phyloP scores from a whole-genome alignment of 2,797 vertebrate species.

The Calcarius lapponicus region DNA sequence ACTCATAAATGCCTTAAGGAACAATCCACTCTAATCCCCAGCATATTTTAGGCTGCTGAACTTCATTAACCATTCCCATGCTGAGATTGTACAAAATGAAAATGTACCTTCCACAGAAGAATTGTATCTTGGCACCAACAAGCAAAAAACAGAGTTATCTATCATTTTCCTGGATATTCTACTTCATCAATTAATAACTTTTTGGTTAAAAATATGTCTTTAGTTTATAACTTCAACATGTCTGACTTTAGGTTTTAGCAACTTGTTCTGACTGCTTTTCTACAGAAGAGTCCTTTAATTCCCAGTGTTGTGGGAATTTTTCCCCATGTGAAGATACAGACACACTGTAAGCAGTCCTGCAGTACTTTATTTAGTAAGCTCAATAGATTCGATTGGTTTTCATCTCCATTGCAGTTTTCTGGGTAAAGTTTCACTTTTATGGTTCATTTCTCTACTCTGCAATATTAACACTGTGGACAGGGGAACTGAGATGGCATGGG shows the following conservation, averaged over 20 bases:
- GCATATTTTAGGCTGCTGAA: background rate
- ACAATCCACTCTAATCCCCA: background rate
- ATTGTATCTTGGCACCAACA: background rate
- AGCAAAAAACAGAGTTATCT: background rate
- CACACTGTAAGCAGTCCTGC: background rate
- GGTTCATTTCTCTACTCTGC: background rate
- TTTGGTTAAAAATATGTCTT: background rate
- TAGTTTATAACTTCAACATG: background rate
- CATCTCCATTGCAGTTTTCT: background rate
- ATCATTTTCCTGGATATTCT: background rate
- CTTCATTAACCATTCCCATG: background rate
- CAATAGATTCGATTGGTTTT: background rate
- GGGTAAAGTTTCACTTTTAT: background rate
- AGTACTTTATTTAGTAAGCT: background rate
- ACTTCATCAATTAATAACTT: background rate
- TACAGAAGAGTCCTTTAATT: background rate
- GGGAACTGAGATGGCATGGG: background rate
- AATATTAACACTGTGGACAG: background rate
- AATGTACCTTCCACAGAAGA: background rate
- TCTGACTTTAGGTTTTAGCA: background rate
- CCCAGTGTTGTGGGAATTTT: background rate
- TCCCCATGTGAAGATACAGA: accelerated
- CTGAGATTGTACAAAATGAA: background rate
- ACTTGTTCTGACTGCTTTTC: background rate
- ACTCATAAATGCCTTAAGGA: background rate